A percentile compares a stretch with the other conserved stretches of the same genome.
These are phyloP conservation scores for Apamea anceps DNA, from an alignment of 2,888 invertebrate genomes.

Conservation along the genomic window DNA sequence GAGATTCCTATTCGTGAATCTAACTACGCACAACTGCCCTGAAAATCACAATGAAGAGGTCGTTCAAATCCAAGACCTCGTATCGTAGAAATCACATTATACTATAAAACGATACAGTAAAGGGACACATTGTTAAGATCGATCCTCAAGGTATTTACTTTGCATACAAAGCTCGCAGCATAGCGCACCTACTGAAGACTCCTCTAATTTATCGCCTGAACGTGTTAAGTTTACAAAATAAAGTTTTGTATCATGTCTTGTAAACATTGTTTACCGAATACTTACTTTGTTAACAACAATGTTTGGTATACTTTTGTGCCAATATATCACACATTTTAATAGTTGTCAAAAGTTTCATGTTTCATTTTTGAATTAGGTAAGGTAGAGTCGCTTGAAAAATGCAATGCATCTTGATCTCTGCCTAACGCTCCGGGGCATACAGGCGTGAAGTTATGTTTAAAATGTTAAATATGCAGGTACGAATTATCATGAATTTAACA, in stretches of 20 bases:
- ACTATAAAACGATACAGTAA: conserved; percentile 17
- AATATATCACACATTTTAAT: not conserved
- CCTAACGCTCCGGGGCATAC: no score
- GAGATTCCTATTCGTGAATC: not conserved
- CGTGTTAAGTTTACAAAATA: conserved; percentile 55
- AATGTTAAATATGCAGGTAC: not conserved
- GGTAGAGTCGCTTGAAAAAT: not conserved
- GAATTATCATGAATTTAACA: not conserved
- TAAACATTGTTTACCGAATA: conserved; percentile 15
- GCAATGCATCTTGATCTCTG: not conserved
- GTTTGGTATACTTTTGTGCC: not conserved
- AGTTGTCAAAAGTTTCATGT: not conserved
- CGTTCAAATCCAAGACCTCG: not conserved
- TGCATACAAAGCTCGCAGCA: conserved; percentile 50
- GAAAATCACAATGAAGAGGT: not conserved
- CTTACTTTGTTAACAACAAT: conserved; percentile 13
- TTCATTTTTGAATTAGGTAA: not conserved
- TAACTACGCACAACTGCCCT: no score
- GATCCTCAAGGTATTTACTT: conserved; percentile 36
- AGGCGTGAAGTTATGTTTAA: no score
- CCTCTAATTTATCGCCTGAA: conserved; percentile 42
- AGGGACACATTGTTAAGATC: conserved; percentile 24
- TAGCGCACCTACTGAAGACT: conserved; percentile 40
- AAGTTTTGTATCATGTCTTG: not conserved
- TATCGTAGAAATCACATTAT: not conserved